Evolutionary conservation across 2,797 vertebrate species (phyloP).

Genomic region (Geotrypetes seraphini): DNA sequence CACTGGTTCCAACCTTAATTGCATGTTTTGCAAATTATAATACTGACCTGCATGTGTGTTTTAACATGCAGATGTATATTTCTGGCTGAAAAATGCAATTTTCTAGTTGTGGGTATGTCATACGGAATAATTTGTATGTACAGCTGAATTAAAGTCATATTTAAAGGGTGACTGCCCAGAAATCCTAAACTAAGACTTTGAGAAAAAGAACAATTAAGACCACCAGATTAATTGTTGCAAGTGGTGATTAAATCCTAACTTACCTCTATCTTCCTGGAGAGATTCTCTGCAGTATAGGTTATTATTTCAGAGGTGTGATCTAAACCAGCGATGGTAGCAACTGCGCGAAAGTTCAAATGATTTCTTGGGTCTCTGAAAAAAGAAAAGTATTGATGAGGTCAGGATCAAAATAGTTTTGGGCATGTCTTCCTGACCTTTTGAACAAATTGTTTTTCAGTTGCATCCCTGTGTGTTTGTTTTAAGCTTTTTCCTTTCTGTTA

Average conservation of each 20-base stretch:
- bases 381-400: no score
- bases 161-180: constrained; percentile 16
- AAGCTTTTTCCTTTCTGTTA: no score
- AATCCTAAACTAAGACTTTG: constrained; percentile 3
- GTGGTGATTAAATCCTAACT: constrained; percentile 3
- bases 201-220: not conserved
- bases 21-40: constrained; percentile 19
- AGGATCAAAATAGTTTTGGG: no score
- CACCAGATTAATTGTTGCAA: constrained; percentile 2
- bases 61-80: constrained; percentile 1
- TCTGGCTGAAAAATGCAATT: not conserved
- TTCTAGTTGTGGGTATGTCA: constrained; percentile 12
- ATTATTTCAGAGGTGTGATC: no score
- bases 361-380: no score
- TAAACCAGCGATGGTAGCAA: no score
- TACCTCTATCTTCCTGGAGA: no score
- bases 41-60: constrained; percentile 10
- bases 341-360: no score
- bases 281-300: no score
- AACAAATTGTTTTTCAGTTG: no score
- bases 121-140: constrained; percentile 9
- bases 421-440: no score
- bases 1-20: constrained; percentile 30
- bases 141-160: not conserved
- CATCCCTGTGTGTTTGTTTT: no score